Conservation (phyloP, 2,113 vertebrate species). For the Oncorhynchus gorbuscha region DNA sequence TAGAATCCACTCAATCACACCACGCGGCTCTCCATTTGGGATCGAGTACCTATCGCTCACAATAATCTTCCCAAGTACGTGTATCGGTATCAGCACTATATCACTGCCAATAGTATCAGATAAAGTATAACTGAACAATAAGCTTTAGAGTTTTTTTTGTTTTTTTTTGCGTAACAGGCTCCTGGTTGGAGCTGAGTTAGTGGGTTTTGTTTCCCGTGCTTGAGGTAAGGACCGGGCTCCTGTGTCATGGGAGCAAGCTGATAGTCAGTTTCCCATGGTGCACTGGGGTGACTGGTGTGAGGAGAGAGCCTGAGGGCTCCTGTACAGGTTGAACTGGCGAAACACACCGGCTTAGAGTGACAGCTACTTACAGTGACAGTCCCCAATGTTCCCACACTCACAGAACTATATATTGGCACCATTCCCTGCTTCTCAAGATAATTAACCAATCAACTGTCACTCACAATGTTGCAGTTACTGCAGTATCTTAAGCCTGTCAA, state of each 20-base stretch:
- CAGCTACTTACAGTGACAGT: slow-evolving; percentile 21
- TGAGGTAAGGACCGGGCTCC: slow-evolving; percentile 19
- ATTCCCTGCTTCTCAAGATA: not conserved
- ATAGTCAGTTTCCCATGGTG: slow-evolving; percentile 11
- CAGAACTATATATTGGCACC: not conserved
- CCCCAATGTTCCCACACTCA: slow-evolving; percentile 47
- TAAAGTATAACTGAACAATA: not conserved
- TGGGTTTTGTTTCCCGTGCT: slow-evolving; percentile 48
- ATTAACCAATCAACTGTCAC: too few relatives aligned
- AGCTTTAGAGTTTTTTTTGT: not conserved
- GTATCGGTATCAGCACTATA: slow-evolving; percentile 23
- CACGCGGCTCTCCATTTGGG: not conserved
- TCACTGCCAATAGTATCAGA: slow-evolving; percentile 22
- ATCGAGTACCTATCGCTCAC: slow-evolving; percentile 30
- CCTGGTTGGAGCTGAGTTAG: slow-evolving; percentile 18
- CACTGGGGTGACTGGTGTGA: slow-evolving; percentile 41
- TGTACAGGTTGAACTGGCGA: slow-evolving; percentile 47
- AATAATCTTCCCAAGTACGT: not conserved
- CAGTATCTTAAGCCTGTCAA: too few relatives aligned
- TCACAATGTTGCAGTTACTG: too few relatives aligned
- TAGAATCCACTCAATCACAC: slow-evolving; percentile 6
- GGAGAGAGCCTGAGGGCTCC: slow-evolving; percentile 46
- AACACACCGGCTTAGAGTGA: slow-evolving; percentile 23
- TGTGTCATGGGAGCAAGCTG: slow-evolving; percentile 36
- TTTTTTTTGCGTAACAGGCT: not conserved